These are phyloP conservation scores for Nycticorax nycticorax DNA, from an alignment of 2,113 vertebrate species.

Conservation along the genomic window DNA sequence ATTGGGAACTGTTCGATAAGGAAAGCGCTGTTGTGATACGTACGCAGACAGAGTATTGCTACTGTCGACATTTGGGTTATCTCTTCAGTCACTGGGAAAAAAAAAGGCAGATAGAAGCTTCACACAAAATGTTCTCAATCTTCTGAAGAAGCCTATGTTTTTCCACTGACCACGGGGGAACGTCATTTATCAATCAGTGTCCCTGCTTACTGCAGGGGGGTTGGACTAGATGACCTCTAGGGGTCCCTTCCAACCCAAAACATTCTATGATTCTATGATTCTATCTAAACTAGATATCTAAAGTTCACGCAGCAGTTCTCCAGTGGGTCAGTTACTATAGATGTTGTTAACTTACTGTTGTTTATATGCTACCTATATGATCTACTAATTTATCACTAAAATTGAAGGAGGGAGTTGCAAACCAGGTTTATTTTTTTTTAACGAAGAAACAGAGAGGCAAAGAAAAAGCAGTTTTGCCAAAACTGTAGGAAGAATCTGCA, in stretches of 20 bases:
- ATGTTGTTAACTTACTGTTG: neutral
- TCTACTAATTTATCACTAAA: neutral
- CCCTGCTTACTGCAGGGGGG: too few relatives aligned
- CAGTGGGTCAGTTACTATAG: neutral
- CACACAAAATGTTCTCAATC: neutral
- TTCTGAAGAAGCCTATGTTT: neutral
- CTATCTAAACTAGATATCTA: neutral
- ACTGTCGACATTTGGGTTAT: neutral
- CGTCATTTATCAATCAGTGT: neutral
- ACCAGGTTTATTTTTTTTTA: neutral
- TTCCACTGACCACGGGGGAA: neutral
- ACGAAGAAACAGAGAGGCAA: neutral
- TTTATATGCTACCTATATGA: neutral
- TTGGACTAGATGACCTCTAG: too few relatives aligned
- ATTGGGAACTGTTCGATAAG: neutral
- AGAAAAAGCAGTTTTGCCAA: neutral
- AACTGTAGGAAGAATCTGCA: neutral
- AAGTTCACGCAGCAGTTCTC: neutral
- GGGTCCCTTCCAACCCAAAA: too few relatives aligned
- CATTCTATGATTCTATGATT: too few relatives aligned
- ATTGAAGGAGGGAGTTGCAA: neutral
- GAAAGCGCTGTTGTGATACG: neutral
- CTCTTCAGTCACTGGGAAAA: neutral
- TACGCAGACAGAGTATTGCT: neutral
- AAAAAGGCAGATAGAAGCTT: neutral